These are phyloP conservation scores for Hyperopisus bebe DNA, from an alignment of 2,113 vertebrate species.

Conservation along the genomic window DNA sequence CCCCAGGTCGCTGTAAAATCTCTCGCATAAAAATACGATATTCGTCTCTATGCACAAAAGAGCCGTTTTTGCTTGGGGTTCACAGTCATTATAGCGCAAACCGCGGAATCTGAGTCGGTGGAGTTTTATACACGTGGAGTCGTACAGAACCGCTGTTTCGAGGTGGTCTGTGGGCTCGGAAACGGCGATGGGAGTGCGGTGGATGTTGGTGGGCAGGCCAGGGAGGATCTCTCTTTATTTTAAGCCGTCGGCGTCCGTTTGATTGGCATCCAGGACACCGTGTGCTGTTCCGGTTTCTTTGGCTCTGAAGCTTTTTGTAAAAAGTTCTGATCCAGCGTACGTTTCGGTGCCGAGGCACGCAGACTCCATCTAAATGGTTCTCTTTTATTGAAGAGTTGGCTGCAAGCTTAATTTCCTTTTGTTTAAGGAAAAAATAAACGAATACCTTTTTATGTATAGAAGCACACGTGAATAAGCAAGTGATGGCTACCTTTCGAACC, in stretches of 20 bases:
- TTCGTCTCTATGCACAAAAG: slow-evolving; percentile 68
- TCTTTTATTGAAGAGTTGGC: slow-evolving; percentile 19
- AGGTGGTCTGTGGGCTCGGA: not conserved
- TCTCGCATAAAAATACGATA: slow-evolving; percentile 46
- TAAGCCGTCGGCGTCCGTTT: not conserved
- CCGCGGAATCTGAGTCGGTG: not conserved
- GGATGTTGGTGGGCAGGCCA: not conserved
- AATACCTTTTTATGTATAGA: slow-evolving; percentile 31
- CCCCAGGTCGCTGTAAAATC: slow-evolving; percentile 34
- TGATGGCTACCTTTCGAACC: slow-evolving; percentile 59
- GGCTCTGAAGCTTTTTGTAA: not conserved
- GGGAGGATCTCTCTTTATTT: not conserved
- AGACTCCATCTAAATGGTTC: not conserved
- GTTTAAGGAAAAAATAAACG: not conserved
- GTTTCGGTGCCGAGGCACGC: not conserved
- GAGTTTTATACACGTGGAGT: not conserved
- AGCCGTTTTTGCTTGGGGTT: slow-evolving; percentile 53
- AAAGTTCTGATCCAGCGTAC: not conserved
- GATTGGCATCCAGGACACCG: not conserved
- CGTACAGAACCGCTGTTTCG: not conserved
- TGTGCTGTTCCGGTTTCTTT: not conserved
- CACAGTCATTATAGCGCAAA: slow-evolving; percentile 19
- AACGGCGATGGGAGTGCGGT: not conserved
- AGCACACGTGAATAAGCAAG: slow-evolving; percentile 51
- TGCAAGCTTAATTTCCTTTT: slow-evolving; percentile 10